These are phyloP conservation scores for Galagoides demidoff DNA, from an alignment of 2,797 vertebrate genomes.

Conservation along the genomic window DNA sequence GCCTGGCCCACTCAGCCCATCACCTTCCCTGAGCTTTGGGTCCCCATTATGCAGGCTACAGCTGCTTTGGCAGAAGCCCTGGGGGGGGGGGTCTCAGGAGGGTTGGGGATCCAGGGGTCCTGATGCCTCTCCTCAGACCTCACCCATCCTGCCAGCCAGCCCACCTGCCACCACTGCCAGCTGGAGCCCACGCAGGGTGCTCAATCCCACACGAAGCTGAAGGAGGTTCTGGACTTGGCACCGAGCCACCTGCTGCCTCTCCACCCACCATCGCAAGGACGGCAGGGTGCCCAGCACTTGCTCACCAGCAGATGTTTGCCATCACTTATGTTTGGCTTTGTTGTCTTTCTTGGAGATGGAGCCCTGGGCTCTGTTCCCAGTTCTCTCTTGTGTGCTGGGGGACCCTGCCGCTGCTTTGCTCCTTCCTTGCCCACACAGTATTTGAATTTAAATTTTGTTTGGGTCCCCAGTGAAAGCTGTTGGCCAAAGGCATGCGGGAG, in stretches of 20 bases:
- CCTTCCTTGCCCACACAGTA: neutral
- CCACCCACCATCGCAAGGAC: fast-evolving
- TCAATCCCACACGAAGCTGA: neutral
- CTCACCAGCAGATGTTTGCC: neutral
- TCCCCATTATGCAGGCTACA: neutral
- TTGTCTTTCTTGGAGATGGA: neutral
- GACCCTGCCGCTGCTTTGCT: fast-evolving
- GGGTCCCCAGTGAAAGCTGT: neutral
- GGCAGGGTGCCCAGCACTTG: neutral
- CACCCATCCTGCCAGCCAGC: fast-evolving
- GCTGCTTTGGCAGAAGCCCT: neutral
- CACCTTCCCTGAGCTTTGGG: neutral
- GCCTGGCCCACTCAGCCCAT: neutral
- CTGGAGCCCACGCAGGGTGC: neutral
- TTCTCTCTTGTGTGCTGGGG: neutral
- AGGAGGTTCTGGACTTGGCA: neutral
- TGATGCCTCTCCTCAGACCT: neutral
- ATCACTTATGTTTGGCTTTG: neutral
- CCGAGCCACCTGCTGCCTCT: neutral
- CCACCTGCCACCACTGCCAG: neutral
- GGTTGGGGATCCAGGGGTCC: neutral
- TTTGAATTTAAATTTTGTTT: neutral
- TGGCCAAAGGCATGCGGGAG: neutral
- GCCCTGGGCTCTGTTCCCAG: neutral
- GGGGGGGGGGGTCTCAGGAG: too few relatives aligned